Percentiles rank a stretch among this genome's conserved stretches.
These are phyloP conservation scores for Aurelia aurita complex sp. Pacific DNA, from an alignment of 30 jellyfish, hydroid and myxozoan genomes.

Conservation along the genomic window DNA sequence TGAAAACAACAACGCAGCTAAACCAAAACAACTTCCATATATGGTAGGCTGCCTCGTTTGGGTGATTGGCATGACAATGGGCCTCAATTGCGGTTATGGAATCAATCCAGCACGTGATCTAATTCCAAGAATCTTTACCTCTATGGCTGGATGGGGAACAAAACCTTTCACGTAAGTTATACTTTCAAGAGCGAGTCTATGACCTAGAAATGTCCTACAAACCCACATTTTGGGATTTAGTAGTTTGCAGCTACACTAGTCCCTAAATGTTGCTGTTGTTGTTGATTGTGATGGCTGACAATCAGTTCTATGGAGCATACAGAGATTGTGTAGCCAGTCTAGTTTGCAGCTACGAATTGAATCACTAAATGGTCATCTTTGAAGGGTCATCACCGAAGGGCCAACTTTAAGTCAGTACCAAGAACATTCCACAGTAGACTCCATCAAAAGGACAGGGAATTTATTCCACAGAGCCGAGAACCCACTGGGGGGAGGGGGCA, in stretches of 20 bases:
- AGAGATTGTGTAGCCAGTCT: too few relatives aligned
- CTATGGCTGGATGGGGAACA: slow-evolving; percentile 94
- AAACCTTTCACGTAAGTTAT: slow-evolving; percentile 79
- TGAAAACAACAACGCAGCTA: slow-evolving; percentile 75
- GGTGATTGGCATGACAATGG: slow-evolving; percentile 94
- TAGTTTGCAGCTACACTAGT: too few relatives aligned
- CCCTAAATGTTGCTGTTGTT: too few relatives aligned
- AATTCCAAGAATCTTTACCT: slow-evolving; percentile 89
- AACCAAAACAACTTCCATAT: slow-evolving; percentile 68
- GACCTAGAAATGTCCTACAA: too few relatives aligned
- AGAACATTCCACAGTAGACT: slow-evolving; percentile 12
- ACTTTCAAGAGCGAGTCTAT: too few relatives aligned
- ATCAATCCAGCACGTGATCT: slow-evolving; percentile 98
- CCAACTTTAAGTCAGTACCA: slow-evolving; percentile 4
- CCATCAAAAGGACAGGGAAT: slow-evolving; percentile 1
- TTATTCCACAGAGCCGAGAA: slow-evolving; percentile 17
- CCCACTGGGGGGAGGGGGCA: slow-evolving; percentile 17
- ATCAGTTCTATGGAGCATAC: too few relatives aligned
- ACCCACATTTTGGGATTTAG: too few relatives aligned
- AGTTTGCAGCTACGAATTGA: too few relatives aligned
- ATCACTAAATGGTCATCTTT: too few relatives aligned
- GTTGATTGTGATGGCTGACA: too few relatives aligned
- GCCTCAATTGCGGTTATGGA: slow-evolving; percentile 94
- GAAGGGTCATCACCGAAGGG: too few relatives aligned
- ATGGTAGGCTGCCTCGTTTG: slow-evolving; percentile 88